phyloP scores from a whole-genome alignment of 2,888 invertebrate species.

The Tetranychus truncatus region DNA sequence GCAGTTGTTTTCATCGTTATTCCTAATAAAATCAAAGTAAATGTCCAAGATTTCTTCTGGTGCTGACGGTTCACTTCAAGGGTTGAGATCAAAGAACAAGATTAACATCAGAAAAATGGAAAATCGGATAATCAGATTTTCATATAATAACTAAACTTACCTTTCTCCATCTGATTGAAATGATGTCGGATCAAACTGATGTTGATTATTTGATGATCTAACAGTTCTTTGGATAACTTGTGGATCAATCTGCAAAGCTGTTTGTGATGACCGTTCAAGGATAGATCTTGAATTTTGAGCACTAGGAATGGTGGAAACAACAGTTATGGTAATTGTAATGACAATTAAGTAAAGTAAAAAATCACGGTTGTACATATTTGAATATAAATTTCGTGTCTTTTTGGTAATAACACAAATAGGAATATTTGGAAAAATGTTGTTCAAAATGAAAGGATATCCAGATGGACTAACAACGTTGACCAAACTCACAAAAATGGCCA shows the following conservation, averaged over 20 bases:
- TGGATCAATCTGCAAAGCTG: background rate
- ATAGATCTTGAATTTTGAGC: background rate
- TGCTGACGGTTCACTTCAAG: background rate
- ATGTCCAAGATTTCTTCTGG: background rate
- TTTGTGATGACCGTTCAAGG: background rate
- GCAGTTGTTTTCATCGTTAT: conserved; percentile 10
- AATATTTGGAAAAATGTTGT: too few relatives aligned
- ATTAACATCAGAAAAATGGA: background rate
- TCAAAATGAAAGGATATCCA: too few relatives aligned
- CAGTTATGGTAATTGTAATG: background rate
- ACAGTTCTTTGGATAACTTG: background rate
- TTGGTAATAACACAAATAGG: background rate
- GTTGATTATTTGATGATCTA: background rate
- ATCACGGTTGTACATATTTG: background rate
- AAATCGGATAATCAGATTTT: background rate
- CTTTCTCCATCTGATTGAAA: background rate
- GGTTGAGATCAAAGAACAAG: background rate
- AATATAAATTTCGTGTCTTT: background rate
- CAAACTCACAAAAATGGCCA: too few relatives aligned
- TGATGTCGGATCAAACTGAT: background rate
- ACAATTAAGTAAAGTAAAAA: background rate
- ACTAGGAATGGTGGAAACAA: background rate
- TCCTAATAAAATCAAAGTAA: conserved; percentile 5
- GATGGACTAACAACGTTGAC: too few relatives aligned
- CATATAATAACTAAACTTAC: background rate